Conservation (phyloP, 30 jellyfish, hydroid and myxozoan genomes). For the Turritopsis rubra region DNA sequence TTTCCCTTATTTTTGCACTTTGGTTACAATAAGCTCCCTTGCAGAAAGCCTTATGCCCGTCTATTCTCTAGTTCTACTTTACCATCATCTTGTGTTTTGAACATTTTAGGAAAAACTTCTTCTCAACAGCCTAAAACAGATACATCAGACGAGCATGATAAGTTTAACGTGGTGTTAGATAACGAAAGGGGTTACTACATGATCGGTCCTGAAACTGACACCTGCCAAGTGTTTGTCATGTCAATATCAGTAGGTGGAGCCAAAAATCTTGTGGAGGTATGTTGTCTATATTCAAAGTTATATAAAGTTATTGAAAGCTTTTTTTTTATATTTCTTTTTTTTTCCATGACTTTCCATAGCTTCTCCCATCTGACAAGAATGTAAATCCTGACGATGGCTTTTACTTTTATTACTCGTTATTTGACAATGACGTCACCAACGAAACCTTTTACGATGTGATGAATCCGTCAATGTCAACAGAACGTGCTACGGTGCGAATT, state of each 20-base stretch:
- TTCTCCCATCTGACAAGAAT: conserved; percentile 52
- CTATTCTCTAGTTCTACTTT: no score
- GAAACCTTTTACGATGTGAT: conserved; percentile 81
- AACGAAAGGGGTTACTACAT: conserved; percentile 71
- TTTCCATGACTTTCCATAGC: conserved; percentile 33
- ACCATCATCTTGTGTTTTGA: no score
- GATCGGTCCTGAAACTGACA: conserved; percentile 46
- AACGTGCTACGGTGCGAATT: conserved; percentile 89
- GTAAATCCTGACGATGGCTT: conserved; percentile 70
- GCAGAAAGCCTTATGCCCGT: no score
- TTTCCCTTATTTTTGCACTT: no score
- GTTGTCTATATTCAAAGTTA: not conserved
- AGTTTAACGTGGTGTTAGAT: conserved; percentile 44
- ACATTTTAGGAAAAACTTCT: no score
- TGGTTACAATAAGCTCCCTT: no score
- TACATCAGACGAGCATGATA: not conserved
- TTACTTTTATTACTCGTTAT: conserved; percentile 67
- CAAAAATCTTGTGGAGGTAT: conserved; percentile 53
- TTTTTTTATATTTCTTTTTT: not conserved
- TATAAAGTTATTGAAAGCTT: not conserved
- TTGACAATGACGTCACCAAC: conserved; percentile 84
- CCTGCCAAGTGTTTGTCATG: conserved; percentile 54
- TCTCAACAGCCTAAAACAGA: not conserved
- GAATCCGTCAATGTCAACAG: conserved; percentile 77
- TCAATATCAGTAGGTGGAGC: conserved; percentile 86